Evolutionary conservation across 2,888 invertebrate species (phyloP), one percentile per base, ranked within the genome.

Genomic region (Cotesia congregata): DNA sequence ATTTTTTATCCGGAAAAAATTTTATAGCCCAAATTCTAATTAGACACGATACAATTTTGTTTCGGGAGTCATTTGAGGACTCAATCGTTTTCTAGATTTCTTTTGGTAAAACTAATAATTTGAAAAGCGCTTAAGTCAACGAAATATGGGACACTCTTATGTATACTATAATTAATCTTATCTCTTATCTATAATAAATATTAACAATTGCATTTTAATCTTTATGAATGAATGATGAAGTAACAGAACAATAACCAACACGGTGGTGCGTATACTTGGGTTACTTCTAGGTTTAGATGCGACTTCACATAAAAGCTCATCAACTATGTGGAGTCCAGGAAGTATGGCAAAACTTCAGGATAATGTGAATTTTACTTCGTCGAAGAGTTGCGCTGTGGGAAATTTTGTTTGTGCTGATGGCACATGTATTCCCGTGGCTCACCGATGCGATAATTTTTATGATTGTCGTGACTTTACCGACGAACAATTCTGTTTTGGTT

Each of bases 401-500:
- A 91, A 91, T 90, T 91, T 91, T 90, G 90, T 90, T 88, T 92
- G 92, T 88, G 88, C 89, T 83, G 94, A 94, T 91, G 93, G 93
- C 88, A 92, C 92, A 88, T 97, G 97, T 92, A 94, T 97, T 89
- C 94, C 94, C 82, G 91, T 92, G 89, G 90, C 92, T 83, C 93
- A 94, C 86, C 94, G 94, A 89, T 97, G 97, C 92, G 96, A 97
- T 93, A 95, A 95, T 92, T 93, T 93, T 91, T 95, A 95, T 93
- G 96, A 96, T 92, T 96, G 96, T 92, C 92, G 92, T 91, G 96
- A 96, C 92, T 95, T 95, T 93, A 95, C 95, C 87, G 96, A 96
- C 90, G 96, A 96, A 91, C 95, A 95, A 91, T 95, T 95, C 91
- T 96, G 96, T 92, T 92, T 93, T 91, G 91, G 91, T 92, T 91